phyloP scores from a whole-genome alignment of 2,888 invertebrate genomes.

The Dione vanillae region DNA sequence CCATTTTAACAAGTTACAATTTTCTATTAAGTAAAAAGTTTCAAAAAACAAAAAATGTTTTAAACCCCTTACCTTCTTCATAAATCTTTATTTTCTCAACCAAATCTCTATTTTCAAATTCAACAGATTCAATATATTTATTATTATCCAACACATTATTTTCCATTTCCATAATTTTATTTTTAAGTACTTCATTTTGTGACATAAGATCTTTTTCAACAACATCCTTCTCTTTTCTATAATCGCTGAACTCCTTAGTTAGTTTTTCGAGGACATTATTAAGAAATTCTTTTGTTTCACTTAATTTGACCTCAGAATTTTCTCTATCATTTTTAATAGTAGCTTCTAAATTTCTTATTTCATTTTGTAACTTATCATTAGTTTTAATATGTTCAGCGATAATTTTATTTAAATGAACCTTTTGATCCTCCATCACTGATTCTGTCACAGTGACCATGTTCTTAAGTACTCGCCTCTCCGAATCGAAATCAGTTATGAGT shows the following conservation, averaged over 20 bases:
- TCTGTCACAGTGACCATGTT: slow-evolving; percentile 71
- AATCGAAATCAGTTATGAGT: slow-evolving; percentile 64
- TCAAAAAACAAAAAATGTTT: too few relatives aligned
- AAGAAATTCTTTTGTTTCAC: slow-evolving; percentile 49
- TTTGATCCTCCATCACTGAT: slow-evolving; percentile 69
- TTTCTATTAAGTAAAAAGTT: too few relatives aligned
- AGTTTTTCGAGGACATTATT: slow-evolving; percentile 48
- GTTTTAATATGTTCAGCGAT: slow-evolving; percentile 57
- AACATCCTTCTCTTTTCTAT: slow-evolving; percentile 43
- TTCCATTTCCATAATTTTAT: slow-evolving; percentile 25
- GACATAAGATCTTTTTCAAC: slow-evolving; percentile 30
- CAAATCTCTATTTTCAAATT: slow-evolving; percentile 40
- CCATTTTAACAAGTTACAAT: too few relatives aligned
- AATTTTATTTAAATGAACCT: slow-evolving; percentile 55
- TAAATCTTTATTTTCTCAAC: slow-evolving; percentile 43
- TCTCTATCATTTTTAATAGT: slow-evolving; percentile 48
- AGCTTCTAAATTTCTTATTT: slow-evolving; percentile 52
- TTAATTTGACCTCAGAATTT: slow-evolving; percentile 49
- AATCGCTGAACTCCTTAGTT: slow-evolving; percentile 48
- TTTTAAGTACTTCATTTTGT: slow-evolving; percentile 31
- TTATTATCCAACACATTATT: slow-evolving; percentile 24
- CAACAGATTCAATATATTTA: slow-evolving; percentile 32
- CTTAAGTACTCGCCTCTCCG: slow-evolving; percentile 63
- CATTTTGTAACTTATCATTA: slow-evolving; percentile 54
- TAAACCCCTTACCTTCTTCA: slow-evolving; percentile 59